A percentile compares a stretch with the other conserved stretches of the same genome.
These are phyloP conservation scores for Acanthococcus lagerstroemiae DNA, from an alignment of 2,888 invertebrate genomes.

Conservation along the genomic window DNA sequence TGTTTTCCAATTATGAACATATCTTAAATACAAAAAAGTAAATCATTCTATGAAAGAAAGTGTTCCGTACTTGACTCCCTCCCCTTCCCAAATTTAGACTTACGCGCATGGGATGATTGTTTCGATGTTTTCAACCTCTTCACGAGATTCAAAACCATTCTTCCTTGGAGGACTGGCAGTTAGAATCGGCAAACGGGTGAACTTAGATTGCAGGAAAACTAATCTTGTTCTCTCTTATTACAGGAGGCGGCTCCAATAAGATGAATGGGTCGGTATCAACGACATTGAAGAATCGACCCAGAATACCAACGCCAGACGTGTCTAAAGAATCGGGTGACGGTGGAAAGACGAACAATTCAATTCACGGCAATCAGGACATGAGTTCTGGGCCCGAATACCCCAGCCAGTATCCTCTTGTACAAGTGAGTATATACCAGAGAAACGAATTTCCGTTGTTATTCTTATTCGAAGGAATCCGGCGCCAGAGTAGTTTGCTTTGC, in stretches of 20 bases:
- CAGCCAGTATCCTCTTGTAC: slow-evolving; percentile 35
- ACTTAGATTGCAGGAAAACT: neutral
- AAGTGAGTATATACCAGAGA: slow-evolving; percentile 33
- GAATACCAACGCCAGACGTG: slow-evolving; percentile 80
- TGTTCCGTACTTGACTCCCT: too few species aligned
- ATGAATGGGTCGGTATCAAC: slow-evolving; percentile 58
- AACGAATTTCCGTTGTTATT: too few species aligned
- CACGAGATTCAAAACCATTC: too few species aligned
- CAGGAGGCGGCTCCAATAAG: slow-evolving; percentile 54
- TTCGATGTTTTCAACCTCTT: too few species aligned
- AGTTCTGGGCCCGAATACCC: neutral
- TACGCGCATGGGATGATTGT: too few species aligned
- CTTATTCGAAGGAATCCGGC: too few species aligned
- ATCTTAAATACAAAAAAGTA: too few species aligned
- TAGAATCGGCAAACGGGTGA: neutral
- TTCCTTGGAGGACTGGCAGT: too few species aligned
- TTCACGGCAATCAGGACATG: slow-evolving; percentile 20
- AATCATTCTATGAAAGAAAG: too few species aligned
- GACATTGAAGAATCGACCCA: slow-evolving; percentile 67
- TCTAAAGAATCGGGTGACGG: slow-evolving; percentile 55
- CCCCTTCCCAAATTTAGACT: too few species aligned
- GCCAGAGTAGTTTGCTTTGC: too few species aligned
- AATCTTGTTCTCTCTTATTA: neutral
- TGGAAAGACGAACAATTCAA: slow-evolving; percentile 17
- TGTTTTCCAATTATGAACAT: too few species aligned